A percentile compares a stretch with the other conserved stretches of the same genome.
These are phyloP conservation scores for Gorilla gorilla DNA, from an alignment of 2,113 vertebrate species.

Conservation along the genomic window DNA sequence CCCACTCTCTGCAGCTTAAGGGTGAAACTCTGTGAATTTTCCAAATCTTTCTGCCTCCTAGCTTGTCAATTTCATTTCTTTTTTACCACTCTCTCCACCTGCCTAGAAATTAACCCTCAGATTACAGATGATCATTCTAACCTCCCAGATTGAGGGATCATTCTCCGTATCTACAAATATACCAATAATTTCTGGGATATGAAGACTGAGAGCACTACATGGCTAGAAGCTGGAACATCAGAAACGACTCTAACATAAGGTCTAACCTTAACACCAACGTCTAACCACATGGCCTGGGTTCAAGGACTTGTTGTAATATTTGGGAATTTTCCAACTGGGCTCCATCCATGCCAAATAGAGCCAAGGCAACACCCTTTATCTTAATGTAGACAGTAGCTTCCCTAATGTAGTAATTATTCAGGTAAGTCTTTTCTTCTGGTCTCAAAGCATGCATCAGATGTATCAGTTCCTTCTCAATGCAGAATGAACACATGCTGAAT, in stretches of 20 bases:
- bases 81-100: not conserved
- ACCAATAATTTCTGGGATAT: not conserved
- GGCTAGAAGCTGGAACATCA: not conserved
- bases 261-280: not conserved
- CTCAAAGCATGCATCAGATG: not conserved
- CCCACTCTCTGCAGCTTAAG: conserved; percentile 40
- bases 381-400: conserved; percentile 20
- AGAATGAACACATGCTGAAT: conserved; percentile 18
- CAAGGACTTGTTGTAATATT: conserved; percentile 11
- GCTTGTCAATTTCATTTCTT: not conserved
- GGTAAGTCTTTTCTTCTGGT: conserved; percentile 31
- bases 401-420: conserved; percentile 36
- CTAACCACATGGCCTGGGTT: not conserved
- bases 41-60: conserved; percentile 50
- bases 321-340: conserved; percentile 32
- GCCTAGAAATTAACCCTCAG: conserved; percentile 8
- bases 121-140: conserved; percentile 3
- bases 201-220: not conserved
- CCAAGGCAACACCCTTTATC: not conserved
- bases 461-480: not conserved
- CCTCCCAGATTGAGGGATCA: not conserved
- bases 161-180: not conserved
- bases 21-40: not conserved
- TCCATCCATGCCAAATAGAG: conserved; percentile 16
- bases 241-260: not conserved